Conservation (phyloP, 2,888 invertebrate genomes). For the Lycaena phlaeas region DNA sequence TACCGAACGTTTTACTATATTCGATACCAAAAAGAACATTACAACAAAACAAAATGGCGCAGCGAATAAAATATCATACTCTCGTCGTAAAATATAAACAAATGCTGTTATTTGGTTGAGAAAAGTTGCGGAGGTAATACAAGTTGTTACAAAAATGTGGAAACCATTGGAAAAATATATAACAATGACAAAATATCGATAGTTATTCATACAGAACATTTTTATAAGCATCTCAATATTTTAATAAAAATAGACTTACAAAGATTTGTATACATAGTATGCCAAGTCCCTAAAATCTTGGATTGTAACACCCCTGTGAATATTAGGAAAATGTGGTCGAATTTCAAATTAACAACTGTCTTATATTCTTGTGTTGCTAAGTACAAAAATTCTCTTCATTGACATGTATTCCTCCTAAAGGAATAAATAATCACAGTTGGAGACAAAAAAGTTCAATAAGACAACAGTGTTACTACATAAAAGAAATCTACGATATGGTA, state of each 20-base stretch:
- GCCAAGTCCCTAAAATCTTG: neutral
- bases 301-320: neutral
- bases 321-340: neutral
- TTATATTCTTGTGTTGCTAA: conserved; percentile 47
- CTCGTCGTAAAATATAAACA: neutral
- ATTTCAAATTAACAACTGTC: conserved; percentile 32
- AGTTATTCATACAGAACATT: too few relatives aligned
- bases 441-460: conserved; percentile 9
- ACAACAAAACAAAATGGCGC: conserved; percentile 5
- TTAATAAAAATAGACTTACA: too few relatives aligned
- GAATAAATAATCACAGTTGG: conserved; percentile 40
- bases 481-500: conserved; percentile 26
- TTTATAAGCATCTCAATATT: too few relatives aligned
- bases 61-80: neutral
- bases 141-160: neutral
- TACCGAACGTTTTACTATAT: too few relatives aligned
- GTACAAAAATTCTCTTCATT: conserved; percentile 30
- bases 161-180: too few relatives aligned
- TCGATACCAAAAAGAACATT: conserved; percentile 6
- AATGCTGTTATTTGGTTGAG: conserved; percentile 8
- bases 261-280: too few relatives aligned
- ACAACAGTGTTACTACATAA: conserved; percentile 32
- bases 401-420: conserved; percentile 19
- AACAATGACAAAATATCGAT: neutral
- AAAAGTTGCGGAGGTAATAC: conserved; percentile 8